Base-by-base conservation (phyloP, 2,797 vertebrate genomes). In the Amphiprion clarkii region DNA sequence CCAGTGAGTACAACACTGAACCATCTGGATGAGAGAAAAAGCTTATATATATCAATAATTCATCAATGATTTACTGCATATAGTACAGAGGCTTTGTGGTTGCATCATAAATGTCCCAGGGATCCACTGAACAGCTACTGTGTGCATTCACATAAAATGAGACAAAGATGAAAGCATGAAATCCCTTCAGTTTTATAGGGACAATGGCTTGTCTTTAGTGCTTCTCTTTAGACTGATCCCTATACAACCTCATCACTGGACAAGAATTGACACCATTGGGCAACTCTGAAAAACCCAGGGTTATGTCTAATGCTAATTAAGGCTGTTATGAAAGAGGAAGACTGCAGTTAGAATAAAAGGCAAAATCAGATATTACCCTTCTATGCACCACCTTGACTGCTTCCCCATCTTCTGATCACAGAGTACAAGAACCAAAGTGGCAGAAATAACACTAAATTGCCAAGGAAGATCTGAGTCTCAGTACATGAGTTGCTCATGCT, bases 21-120 rank as follows among this genome's bases (percentile, higher is more conserved):
- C 31, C 44, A 58, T 58, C 46, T 55, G 33, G 27, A 49, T 57
- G 21, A 21, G 33, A 52, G 12, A 0, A 11, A 39, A 25, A 56
- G 23, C 3, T 40, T 54, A 58, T 54, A 64, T 9, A 19, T 63
- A 70, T 29, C 64, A 63, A 67, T 74, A 62, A 54, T 69, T 67
- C 48, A 82, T 78, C 53, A 56, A 46, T 72, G 36, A 40, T 67
- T 69, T 36, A 36, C 44, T 40, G 10, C 11, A 23, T 46, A 10
- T 6, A 14, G 46, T 16, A 40, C 17, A 23, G 29, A 16, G 48
- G 17, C 61, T 51, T 56, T 63, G 57, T 36, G 6, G 49, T 60
- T 59, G 62, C 71, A 53, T 82, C 49, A 33, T 58, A 36, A 76
- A 67, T 25, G 55, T 25, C 23, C 59, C 2, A 12, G 9, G 42